A percentile compares a stretch with the other conserved stretches of the same genome.
These are phyloP conservation scores for Dermolepida albohirtum DNA, from an alignment of 2,888 invertebrate genomes.

Conservation along the genomic window DNA sequence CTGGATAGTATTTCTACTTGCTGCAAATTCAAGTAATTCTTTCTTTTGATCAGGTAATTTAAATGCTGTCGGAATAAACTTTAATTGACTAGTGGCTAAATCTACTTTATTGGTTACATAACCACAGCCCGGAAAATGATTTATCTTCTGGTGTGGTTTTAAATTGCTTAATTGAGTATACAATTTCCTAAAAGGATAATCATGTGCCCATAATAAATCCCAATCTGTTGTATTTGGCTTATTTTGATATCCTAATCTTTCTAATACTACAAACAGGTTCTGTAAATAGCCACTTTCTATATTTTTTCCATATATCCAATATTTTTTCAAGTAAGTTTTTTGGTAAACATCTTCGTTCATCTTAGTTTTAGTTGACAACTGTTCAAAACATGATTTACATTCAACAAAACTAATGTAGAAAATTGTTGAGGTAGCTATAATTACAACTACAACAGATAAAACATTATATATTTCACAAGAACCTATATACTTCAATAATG, in stretches of 20 bases:
- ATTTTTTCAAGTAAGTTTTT: conserved; percentile 26
- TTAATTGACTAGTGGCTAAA: conserved; percentile 82
- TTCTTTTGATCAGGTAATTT: conserved; percentile 82
- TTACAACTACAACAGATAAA: conserved; percentile 38
- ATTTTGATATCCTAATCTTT: conserved; percentile 79
- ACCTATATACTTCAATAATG: conserved; percentile 10
- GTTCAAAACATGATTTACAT: conserved; percentile 37
- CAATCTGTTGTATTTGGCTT: conserved; percentile 73
- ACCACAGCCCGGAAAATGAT: conserved; percentile 95
- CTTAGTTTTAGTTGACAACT: background rate
- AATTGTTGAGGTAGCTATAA: conserved; percentile 31
- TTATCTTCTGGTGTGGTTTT: conserved; percentile 82
- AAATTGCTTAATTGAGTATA: conserved; percentile 70
- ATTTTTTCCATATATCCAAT: conserved; percentile 56
- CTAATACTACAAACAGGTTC: conserved; percentile 85
- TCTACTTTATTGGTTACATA: conserved; percentile 93
- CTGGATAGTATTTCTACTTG: conserved; percentile 73
- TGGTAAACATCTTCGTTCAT: background rate
- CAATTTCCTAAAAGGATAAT: conserved; percentile 84
- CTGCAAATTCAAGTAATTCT: conserved; percentile 76
- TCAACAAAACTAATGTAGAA: conserved; percentile 40
- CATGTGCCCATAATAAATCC: conserved; percentile 94
- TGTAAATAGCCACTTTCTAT: conserved; percentile 78
- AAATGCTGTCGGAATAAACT: conserved; percentile 89
- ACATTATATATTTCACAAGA: conserved; percentile 39